Base-by-base conservation (phyloP, 2,797 vertebrate species). In the Gymnoscopelus microlampas region DNA sequence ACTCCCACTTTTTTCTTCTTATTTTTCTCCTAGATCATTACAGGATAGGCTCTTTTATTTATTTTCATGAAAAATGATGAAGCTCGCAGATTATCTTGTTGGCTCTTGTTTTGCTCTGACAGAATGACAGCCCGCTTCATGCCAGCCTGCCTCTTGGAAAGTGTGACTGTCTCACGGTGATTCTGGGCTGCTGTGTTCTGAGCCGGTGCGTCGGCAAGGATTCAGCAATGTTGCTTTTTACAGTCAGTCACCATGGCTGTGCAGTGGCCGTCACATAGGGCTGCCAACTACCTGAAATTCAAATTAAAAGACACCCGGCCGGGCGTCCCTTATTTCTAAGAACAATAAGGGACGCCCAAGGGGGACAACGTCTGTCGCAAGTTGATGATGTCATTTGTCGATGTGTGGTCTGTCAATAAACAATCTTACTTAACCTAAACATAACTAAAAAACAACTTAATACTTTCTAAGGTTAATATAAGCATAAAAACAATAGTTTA, bases 31-130 rank as follows among this genome's bases (percentile, higher is more conserved):
- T 74, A 78, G 58, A 82, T 70, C 32, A 26, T 58, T 68, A 80
- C 60, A 82, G 70, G 60, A 76, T 59, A 24, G 15, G n/a, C 79
- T 85, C 49, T 80, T 80, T 68, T 29, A 75, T 80, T 78, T 85
- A 66, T 60, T 76, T 79, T 79, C 65, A 82, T 67, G 60, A 72
- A 88, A 4, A 73, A 83, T 84, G 44, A 85, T 77, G 49, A 71
- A 73, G 70, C 83, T 84, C 76, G 61, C 75, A 86, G 82, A 86
- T 83, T 3, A 88, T 74, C 72, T 55, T 81, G 71, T 90, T 90
- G 82, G 79, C 75, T 83, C 63, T 60, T 63, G 63, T 75, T 66
- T 80, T 78, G n/a, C 61, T 69, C 66, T 56, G 71, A 78, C 66
- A 79, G 70, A 74, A 60, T 78, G 80, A 84, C 78, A 83, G 70